Evolutionary conservation across 2,888 invertebrate species (phyloP), one percentile per base, ranked within the genome.

Genomic region (Meteorus colon): DNA sequence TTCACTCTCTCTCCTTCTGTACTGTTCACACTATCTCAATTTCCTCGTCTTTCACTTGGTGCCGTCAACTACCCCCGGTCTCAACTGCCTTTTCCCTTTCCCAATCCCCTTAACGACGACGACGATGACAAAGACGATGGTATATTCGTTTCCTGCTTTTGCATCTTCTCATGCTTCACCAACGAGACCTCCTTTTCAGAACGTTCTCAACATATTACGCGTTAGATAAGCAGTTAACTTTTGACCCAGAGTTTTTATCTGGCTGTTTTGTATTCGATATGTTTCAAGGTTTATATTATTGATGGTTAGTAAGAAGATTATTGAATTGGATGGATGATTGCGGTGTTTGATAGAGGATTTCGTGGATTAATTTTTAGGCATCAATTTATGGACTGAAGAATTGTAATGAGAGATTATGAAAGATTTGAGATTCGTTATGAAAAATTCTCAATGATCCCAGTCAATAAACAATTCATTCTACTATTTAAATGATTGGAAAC

Each of bases 41-140:
- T 10, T 41, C 41, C 12, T 41, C 41, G 41, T 74, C 77, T 75
- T 67, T 75, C 66, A 73, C 76, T 78, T 71, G 76, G 75, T 81
- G 75, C 79, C 75, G 73, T 78, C 41, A 63, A 31, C 41, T 68
- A 4, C 68, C 66, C 37, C 72, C 77, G n/a, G 73, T 79, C 78
- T 80, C 72, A 55, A 55, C 55, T 55, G 59, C 74, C 55, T 72
- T 45, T 45, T 19, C 59, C 34, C 55, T 59, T 59, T 19, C 59
- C 34, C 16, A 59, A 45, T 62, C 67, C 31, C 37, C 27, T 62
- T 6, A 45, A 45, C 48, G 59, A 70, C 59, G 70, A 70, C 59
- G 59, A 24, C 65, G 59, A n/a, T 19, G 31, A 62, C 62, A 62
- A 31, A 31, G 16, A 31, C 29, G 5, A 31, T 29, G 6, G 29